A percentile compares a stretch with the other conserved stretches of the same genome.
phyloP scores from a whole-genome alignment of 2,113 vertebrate genomes.

The Leptobrachium leishanense region DNA sequence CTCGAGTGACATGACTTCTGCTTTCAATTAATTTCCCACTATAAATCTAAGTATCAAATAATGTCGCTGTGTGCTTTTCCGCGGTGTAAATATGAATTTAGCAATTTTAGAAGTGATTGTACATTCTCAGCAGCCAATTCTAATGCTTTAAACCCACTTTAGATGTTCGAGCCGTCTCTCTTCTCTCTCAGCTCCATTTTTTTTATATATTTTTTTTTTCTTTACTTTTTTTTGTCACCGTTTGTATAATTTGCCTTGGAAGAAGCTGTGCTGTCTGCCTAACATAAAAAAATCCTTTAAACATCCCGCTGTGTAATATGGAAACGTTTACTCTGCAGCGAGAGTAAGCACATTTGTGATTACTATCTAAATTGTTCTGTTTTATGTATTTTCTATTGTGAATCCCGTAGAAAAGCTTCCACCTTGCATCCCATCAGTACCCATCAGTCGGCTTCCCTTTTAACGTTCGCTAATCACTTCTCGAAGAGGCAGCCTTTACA shows the following conservation, averaged over 20 bases:
- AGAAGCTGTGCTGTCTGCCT: neutral
- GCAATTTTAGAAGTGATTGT: neutral
- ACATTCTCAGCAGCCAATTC: neutral
- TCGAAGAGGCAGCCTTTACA: too few relatives aligned
- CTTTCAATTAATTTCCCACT: too few relatives aligned
- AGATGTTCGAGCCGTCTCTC: neutral
- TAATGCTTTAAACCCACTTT: neutral
- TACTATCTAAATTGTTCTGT: slow-evolving; percentile 2
- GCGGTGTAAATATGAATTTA: neutral
- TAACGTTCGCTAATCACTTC: neutral
- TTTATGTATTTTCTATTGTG: neutral
- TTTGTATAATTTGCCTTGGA: neutral
- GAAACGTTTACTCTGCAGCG: neutral
- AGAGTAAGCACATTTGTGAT: neutral
- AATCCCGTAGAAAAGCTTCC: neutral
- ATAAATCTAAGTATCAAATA: too few relatives aligned
- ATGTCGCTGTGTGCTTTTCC: too few relatives aligned
- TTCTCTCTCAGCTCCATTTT: too few relatives aligned
- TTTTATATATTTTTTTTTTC: too few relatives aligned
- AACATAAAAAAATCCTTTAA: neutral
- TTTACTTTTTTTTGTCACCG: neutral
- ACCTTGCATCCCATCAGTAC: neutral
- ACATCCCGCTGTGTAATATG: neutral
- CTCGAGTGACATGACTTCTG: too few relatives aligned
- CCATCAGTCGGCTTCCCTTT: neutral